Evolutionary conservation across 2,797 vertebrate species (phyloP), one percentile per base, ranked within the genome.

Genomic region (Coregonus suidteri): DNA sequence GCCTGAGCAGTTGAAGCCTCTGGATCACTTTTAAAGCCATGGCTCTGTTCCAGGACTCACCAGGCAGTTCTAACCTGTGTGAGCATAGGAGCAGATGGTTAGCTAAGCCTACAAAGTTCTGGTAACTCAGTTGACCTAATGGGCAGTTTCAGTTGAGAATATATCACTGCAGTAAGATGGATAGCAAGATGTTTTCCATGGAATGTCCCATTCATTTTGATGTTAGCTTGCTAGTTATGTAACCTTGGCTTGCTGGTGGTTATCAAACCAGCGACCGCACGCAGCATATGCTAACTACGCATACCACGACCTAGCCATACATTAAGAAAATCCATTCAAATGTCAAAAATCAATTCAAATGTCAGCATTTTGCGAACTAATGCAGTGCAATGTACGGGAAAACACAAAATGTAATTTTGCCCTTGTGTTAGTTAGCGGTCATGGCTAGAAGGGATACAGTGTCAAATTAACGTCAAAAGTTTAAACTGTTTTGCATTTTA

Each of bases 1-100:
- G 82, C 4, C 80, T 35, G 34, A 91, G 78, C 59, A 84, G 77
- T 2, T 81, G 77, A 16, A 87, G 73, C 37, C 86, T 91, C 67
- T 81, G 83, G 69, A 90, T 75, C 54, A 92, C 18, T 72, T 85
- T 92, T 52, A 91, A 76, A 85, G 92, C 91, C 94, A 95, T 95
- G 51, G 74, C 47, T 18, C 18, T 1, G 41, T 4, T 37, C 53
- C 56, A 69, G 47, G 20, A 76, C 70, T 73, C 64, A 47, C 18
- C 16, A 31, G 30, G 54, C 16, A 7, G 15, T 34, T 16, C 52
- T 0, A 16, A 35, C 71, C 71, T 35, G 71, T 56, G 56, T 7
- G 4, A 71, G 68, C 68, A 71, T 20, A 34, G 31, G 31, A 35
- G 31, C 13, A 16, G 30, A 37, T 34, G 15, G 16, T 30, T 65